Base-by-base conservation (phyloP, 1,140 invertebrate species). In the Drosophila equinoxialis region DNA sequence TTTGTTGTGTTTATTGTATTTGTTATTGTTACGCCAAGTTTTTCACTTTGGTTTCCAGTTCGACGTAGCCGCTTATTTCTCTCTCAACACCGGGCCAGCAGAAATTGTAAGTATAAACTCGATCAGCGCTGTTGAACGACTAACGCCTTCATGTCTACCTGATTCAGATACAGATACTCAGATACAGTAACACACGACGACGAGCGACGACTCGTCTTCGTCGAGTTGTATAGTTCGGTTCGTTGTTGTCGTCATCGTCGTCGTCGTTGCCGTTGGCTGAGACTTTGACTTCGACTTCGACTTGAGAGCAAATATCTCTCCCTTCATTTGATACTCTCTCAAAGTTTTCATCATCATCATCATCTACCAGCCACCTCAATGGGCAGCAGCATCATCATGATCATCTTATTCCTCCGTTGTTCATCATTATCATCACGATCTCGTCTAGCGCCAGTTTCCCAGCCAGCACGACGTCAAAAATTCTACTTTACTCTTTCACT, bases 121-220 rank as follows among this genome's bases (percentile, higher is more conserved):
- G 91, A 91, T 86, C 91, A 92, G 84, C 81, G 91, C 86, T 91
- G 89, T 83, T 74, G 91, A 91, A 91, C 91, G 90, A 92, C 91
- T 92, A 92, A 92, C 91, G 91, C 91, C 91, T 92, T 76, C 77
- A 85, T 92, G 91, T 92, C 91, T 92, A 90, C 91, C 91, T 92
- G 83, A 89, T 89, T 90, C 90, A 81, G 81, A 86, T 79, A 85
- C 82, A 79, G 81, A 81, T 71, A 69, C 42, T 70, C 68, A 72
- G 71, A 70, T 84, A 72, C 75, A n/a, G 37, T 26, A 35, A 37
- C 45, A 10, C 33, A 33, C 23, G n/a, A 30, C 61, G 54, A 77
- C 23, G 57, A 26, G 33, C 37, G 45, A 39, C 67, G 63, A 63
- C 51, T n/a, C 42, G 39, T 26, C 45, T 59, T 70, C 64, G 63